These are phyloP conservation scores for Channa maculata DNA, from an alignment of 2,113 vertebrate species.

Conservation along the genomic window DNA sequence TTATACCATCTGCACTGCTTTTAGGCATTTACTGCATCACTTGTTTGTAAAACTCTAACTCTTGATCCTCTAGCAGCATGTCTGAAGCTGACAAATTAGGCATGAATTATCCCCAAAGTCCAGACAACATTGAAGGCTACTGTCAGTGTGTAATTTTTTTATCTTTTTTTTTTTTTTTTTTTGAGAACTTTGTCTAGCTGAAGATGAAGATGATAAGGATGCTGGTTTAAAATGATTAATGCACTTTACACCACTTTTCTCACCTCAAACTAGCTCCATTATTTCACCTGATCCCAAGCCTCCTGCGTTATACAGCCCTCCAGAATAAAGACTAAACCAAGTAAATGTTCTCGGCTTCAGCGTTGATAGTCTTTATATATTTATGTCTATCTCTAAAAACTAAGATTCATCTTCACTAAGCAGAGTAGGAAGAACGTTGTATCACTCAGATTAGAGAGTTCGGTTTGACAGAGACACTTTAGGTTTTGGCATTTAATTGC, in stretches of 20 bases:
- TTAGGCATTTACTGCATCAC: background rate
- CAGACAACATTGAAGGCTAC: background rate
- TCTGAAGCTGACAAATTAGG: background rate
- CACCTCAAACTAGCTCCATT: background rate
- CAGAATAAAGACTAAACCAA: background rate
- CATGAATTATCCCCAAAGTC: background rate
- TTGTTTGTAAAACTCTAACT: background rate
- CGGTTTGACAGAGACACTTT: too few relatives aligned
- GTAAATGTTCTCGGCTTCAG: background rate
- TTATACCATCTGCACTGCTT: background rate
- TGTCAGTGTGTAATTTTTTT: too few relatives aligned
- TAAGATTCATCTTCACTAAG: slow-evolving; percentile 5
- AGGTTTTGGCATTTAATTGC: too few relatives aligned
- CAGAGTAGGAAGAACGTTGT: background rate
- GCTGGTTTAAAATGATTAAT: slow-evolving; percentile 3
- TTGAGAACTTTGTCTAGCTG: background rate
- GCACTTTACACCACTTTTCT: slow-evolving; percentile 57
- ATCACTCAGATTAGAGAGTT: too few relatives aligned
- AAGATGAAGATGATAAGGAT: background rate
- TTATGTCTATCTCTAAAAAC: background rate
- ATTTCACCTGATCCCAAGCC: background rate
- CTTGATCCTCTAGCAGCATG: background rate
- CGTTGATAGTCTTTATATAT: background rate
- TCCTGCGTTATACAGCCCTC: background rate
- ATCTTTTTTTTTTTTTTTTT: too few relatives aligned